Base-by-base conservation (phyloP, 2,888 invertebrate species). In the Agriopis marginaria region DNA sequence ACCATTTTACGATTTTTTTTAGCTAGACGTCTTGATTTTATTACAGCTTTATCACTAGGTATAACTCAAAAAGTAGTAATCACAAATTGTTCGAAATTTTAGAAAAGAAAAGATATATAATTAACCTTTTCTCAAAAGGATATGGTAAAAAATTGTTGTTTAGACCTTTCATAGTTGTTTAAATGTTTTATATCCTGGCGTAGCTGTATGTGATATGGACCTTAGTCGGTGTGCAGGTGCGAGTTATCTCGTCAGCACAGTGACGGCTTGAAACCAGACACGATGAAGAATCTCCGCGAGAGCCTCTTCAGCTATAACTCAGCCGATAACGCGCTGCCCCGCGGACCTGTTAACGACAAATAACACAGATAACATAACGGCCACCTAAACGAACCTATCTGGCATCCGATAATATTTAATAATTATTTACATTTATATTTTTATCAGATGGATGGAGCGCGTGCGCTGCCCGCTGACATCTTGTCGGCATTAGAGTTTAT, bases 361-460 rank as follows among this genome's bases (percentile, higher is more conserved):
- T 92, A 92, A 91, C 88, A 76, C 74, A 91, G 93, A 93, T 93
- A 93, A 89, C 85, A 80, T 84, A 87, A 90, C 90, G 89, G 89
- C 83, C 89, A 88, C 90, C 90, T 91, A 92, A 93, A 92, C 87
- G 91, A 89, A 85, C 89, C 86, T 91, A 92, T 92, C 92, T 88
- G 83, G 82, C 86, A 81, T 87, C 86, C 84, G 91, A 92, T 92
- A 89, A 91, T 92, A 92, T 92, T 93, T 92, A 89, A 92, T 93
- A 93, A 93, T 92, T 91, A 93, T 93, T 91, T 90, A 91, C 89
- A 88, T 88, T 39, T 53, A 84, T 84, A 86, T 87, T 88, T 86
- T 88, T 92, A 93, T 93, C 93, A 87, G 93, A 93, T 92, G 87
- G 82, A 85, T 82, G 80, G 82, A 84, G 81, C 88, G 86, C 89